These are phyloP conservation scores for Phasianus colchicus DNA, from an alignment of 2,113 vertebrate species.

Conservation along the genomic window DNA sequence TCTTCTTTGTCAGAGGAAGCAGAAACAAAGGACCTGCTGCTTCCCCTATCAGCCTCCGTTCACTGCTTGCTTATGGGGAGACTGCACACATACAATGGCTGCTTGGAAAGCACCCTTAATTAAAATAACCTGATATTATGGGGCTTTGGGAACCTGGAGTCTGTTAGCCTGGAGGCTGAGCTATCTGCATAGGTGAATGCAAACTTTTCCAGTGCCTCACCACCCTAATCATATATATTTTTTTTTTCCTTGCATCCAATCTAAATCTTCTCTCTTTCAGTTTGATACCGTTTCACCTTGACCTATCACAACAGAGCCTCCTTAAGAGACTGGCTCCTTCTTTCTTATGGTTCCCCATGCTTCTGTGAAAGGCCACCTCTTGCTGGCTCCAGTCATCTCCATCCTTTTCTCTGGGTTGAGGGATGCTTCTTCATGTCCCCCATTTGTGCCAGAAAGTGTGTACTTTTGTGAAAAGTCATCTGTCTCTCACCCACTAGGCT, in stretches of 20 bases:
- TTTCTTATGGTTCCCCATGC: too few relatives aligned
- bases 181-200: rapidly evolving
- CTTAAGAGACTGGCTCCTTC: too few relatives aligned
- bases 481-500: neutral
- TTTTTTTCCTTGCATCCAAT: too few relatives aligned
- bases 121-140: neutral
- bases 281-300: too few relatives aligned
- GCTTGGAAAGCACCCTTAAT: neutral
- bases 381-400: neutral
- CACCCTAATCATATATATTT: too few relatives aligned
- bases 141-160: neutral
- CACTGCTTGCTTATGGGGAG: neutral
- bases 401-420: neutral
- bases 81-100: neutral
- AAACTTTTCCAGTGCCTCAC: neutral
- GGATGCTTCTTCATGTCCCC: neutral
- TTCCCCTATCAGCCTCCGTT: constrained; percentile 12
- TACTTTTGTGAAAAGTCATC: neutral
- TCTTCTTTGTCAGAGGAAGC: neutral
- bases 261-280: too few relatives aligned
- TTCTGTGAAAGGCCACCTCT: neutral
- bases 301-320: too few relatives aligned
- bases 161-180: neutral
- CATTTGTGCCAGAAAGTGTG: neutral
- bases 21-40: constrained; percentile 4